Percentiles rank a stretch among this genome's conserved stretches.
These are phyloP conservation scores for Pithecia hirsuta DNA, from an alignment of 2,797 vertebrate genomes.

Conservation along the genomic window DNA sequence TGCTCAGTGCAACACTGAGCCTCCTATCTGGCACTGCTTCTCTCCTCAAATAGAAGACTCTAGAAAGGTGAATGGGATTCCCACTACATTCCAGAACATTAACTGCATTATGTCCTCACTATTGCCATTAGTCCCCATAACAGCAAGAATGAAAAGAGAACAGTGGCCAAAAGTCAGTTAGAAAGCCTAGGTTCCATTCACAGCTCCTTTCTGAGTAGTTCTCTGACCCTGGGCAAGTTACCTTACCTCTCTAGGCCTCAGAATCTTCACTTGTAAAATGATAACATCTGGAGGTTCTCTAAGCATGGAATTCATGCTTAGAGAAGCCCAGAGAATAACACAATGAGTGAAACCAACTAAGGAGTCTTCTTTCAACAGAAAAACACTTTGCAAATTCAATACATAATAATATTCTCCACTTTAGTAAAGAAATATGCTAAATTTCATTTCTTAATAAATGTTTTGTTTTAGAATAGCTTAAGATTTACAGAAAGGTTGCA, in stretches of 20 bases:
- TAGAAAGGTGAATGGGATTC: neutral
- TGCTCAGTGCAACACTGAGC: neutral
- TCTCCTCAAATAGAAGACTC: neutral
- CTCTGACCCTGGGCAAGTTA: neutral
- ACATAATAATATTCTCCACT: neutral
- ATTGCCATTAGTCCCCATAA: neutral
- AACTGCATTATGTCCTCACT: neutral
- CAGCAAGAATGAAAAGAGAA: neutral
- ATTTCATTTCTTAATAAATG: neutral
- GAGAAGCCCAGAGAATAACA: neutral
- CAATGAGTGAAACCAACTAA: neutral
- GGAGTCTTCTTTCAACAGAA: neutral
- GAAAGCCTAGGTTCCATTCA: neutral
- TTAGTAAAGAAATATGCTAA: neutral
- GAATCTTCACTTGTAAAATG: neutral
- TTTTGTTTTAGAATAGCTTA: constrained; percentile 1
- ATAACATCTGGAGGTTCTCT: neutral
- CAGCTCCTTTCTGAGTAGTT: neutral
- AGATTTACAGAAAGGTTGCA: neutral
- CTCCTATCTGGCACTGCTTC: neutral
- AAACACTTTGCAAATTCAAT: neutral
- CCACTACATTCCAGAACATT: neutral
- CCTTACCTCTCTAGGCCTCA: neutral
- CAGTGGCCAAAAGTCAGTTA: neutral
- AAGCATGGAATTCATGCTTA: neutral